Conservation (phyloP, 1,140 invertebrate species). For the Diprion similis region DNA sequence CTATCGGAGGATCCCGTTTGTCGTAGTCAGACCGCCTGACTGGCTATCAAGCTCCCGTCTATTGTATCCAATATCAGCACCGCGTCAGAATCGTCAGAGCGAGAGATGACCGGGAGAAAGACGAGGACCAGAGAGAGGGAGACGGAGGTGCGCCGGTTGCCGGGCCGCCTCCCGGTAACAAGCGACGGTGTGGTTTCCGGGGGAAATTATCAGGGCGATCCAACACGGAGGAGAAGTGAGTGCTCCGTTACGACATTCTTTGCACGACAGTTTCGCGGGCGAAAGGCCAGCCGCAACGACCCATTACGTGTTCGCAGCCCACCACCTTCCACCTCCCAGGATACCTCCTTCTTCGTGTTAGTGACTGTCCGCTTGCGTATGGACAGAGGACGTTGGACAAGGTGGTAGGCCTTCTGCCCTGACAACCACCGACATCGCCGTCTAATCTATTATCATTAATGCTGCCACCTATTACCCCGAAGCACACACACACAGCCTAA, state of each 20-base stretch:
- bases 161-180: not conserved
- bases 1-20: not conserved
- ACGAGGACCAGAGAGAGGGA: not conserved
- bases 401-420: not conserved
- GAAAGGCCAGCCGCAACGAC: not conserved
- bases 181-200: not conserved
- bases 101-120: not conserved
- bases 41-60: not conserved
- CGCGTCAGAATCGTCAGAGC: not conserved
- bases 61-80: constrained; percentile 1
- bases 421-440: not conserved
- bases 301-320: constrained; percentile 2
- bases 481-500: no score
- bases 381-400: no score
- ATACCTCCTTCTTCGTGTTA: no score
- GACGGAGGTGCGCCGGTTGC: not conserved
- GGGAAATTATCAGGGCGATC: not conserved
- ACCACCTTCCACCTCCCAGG: no score
- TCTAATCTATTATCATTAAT: constrained; percentile 4
- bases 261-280: not conserved
- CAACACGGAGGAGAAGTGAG: not conserved
- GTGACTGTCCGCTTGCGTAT: no score
- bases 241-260: not conserved
- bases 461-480: not conserved
- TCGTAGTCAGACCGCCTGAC: not conserved